phyloP scores from a whole-genome alignment of 2,797 vertebrate species.

The Hipposideros larvatus region DNA sequence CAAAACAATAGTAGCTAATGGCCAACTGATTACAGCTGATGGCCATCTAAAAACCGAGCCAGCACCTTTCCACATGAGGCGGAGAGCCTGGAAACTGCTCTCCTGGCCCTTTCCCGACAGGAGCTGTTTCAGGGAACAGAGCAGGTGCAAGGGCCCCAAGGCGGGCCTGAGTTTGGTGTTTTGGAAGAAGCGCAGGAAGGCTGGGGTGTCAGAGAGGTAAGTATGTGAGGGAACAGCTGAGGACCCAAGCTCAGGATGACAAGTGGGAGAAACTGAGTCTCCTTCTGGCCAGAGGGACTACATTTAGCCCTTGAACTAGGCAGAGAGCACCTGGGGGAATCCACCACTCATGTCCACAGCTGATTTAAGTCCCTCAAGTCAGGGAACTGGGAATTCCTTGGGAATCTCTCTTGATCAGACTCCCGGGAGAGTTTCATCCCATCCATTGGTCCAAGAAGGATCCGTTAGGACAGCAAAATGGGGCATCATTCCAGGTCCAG shows the following conservation, averaged over 20 bases:
- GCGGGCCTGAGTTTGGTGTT: background rate
- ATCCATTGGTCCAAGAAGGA: background rate
- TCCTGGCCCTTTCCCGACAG: too few relatives aligned
- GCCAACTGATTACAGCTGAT: too few relatives aligned
- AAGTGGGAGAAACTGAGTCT: background rate
- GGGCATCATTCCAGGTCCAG: background rate
- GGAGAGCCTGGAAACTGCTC: too few relatives aligned
- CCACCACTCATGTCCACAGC: background rate
- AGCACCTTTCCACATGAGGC: too few relatives aligned
- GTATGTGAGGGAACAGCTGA: background rate
- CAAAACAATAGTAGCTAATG: too few relatives aligned
- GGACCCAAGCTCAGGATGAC: background rate
- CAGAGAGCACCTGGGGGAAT: background rate
- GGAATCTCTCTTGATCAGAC: background rate
- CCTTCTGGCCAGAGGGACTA: background rate
- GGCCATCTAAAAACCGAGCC: too few relatives aligned
- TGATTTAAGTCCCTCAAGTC: background rate
- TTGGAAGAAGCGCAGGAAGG: background rate
- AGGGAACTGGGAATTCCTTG: background rate
- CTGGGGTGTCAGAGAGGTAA: background rate
- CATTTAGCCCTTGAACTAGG: background rate
- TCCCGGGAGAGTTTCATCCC: background rate
- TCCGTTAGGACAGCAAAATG: background rate
- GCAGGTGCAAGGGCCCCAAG: constrained; percentile 4
- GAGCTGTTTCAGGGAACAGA: background rate